Evolutionary conservation across 2,797 vertebrate species (phyloP).

Genomic region (Halcyon leucocephala): DNA sequence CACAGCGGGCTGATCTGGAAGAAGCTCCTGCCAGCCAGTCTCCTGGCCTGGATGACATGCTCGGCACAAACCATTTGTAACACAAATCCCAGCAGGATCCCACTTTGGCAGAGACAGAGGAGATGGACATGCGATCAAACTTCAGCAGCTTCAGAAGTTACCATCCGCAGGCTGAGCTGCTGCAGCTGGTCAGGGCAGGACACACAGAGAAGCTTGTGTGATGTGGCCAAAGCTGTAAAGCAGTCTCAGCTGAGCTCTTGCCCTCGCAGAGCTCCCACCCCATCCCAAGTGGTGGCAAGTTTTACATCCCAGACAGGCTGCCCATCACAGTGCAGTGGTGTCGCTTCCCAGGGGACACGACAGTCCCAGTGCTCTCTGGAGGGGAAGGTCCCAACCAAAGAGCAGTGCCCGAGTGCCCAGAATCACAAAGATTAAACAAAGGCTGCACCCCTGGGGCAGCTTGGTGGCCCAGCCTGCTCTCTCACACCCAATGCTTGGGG

Average conservation of each 20-base stretch:
- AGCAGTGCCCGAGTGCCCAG: neutral
- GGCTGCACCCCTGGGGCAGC: neutral
- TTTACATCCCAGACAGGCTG: neutral
- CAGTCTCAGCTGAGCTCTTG: neutral
- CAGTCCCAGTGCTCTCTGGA: neutral
- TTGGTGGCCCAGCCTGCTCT: neutral
- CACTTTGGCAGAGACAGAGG: neutral
- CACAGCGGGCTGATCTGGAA: neutral
- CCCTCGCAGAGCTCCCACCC: neutral
- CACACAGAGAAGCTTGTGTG: neutral
- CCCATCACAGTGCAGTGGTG: neutral
- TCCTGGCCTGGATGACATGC: neutral
- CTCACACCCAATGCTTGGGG: fast-evolving
- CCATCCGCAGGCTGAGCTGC: neutral
- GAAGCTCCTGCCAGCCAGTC: neutral
- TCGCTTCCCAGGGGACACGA: neutral
- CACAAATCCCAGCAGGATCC: neutral
- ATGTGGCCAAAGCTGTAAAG: neutral
- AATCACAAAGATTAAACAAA: neutral
- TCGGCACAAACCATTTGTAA: neutral
- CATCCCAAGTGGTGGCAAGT: neutral
- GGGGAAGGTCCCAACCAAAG: neutral
- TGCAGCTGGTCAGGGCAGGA: neutral
- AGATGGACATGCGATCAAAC: neutral
- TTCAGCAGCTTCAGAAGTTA: neutral